A percentile compares a stretch with the other conserved stretches of the same genome.
These are phyloP conservation scores for Natrix natrix DNA, from an alignment of 2,797 vertebrate genomes.

Conservation along the genomic window DNA sequence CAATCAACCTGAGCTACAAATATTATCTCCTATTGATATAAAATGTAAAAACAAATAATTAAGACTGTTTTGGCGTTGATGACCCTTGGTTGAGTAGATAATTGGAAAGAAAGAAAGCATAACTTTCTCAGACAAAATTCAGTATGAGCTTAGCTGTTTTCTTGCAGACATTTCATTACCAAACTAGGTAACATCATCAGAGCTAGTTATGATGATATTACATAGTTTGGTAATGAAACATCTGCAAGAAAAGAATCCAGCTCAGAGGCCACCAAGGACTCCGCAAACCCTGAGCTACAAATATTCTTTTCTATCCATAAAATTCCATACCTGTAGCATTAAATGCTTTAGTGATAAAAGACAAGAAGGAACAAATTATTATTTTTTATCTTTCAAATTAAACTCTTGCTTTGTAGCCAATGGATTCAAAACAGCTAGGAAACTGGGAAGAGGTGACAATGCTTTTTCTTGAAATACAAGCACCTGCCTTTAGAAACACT, in stretches of 20 bases:
- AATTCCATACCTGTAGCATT: neutral
- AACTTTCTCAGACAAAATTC: neutral
- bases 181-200: neutral
- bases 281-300: neutral
- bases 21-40: neutral
- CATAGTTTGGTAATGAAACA: neutral
- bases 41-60: neutral
- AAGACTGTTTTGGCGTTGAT: neutral
- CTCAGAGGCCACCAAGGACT: neutral
- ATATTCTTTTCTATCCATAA: neutral
- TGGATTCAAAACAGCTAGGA: neutral
- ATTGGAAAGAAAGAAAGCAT: neutral
- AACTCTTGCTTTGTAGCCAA: neutral
- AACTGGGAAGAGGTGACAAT: neutral
- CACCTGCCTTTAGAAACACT: neutral
- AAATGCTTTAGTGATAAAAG: neutral
- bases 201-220: neutral
- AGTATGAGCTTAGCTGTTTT: neutral
- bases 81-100: neutral
- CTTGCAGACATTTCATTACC: neutral
- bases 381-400: neutral
- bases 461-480: slow-evolving; percentile 4
- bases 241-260: neutral
- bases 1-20: neutral
- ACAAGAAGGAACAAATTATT: neutral